Percentiles rank a stretch among this genome's conserved stretches.
phyloP scores from a whole-genome alignment of 2,113 vertebrate genomes.

The Geococcyx californianus region DNA sequence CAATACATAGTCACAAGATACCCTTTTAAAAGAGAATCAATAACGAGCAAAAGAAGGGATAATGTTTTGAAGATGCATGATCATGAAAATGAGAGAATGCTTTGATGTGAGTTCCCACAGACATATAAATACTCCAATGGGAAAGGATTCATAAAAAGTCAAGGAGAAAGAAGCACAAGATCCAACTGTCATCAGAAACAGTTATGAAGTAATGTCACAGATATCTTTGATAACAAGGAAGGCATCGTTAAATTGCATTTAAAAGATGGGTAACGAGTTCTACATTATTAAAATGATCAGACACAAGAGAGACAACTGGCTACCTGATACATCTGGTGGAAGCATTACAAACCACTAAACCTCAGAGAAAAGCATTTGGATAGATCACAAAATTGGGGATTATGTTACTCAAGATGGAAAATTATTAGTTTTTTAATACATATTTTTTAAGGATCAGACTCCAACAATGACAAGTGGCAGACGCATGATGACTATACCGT shows the following conservation, averaged over 20 bases:
- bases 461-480: neutral
- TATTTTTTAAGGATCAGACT: neutral
- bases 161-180: neutral
- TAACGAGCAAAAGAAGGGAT: neutral
- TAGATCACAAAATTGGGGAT: neutral
- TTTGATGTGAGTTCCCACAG: neutral
- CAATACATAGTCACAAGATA: neutral
- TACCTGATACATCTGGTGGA: neutral
- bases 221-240: neutral
- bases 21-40: neutral
- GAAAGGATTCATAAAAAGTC: neutral
- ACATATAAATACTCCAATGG: neutral
- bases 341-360: neutral
- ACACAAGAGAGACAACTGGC: neutral
- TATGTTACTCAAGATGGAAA: neutral
- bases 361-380: neutral
- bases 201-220: neutral
- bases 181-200: neutral
- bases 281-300: neutral
- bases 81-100: neutral
- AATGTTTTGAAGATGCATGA: neutral
- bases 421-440: neutral
- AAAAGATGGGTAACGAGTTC: neutral
- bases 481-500: neutral
- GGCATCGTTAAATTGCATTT: neutral